Conservation (phyloP, 92 coral and sea anemone genomes). For the Epizoanthus illoricatus region DNA sequence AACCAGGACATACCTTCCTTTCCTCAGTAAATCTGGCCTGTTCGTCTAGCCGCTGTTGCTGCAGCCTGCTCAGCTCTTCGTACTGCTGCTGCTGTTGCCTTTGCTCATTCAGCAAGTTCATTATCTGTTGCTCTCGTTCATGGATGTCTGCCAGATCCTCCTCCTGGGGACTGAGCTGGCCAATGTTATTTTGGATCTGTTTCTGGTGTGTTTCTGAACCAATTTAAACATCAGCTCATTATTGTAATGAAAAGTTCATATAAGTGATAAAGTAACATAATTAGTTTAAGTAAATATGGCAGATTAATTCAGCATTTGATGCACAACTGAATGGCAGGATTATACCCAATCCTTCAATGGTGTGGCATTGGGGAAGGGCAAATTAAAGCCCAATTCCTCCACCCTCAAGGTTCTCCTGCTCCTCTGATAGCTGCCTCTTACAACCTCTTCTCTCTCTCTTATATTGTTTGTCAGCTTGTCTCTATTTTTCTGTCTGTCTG, state of each 20-base stretch:
- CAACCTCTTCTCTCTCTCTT: no score
- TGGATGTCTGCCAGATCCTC: constrained; percentile 77
- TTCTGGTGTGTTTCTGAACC: constrained; percentile 72
- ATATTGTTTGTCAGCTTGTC: no score
- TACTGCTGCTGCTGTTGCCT: constrained; percentile 64
- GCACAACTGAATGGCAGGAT: no score
- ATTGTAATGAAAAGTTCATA: neutral
- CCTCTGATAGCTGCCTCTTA: no score
- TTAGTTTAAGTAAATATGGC: no score
- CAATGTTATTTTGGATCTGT: constrained; percentile 69
- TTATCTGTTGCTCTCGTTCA: constrained; percentile 71
- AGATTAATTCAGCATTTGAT: no score
- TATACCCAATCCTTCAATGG: no score
- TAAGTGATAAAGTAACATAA: no score
- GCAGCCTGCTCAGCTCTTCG: constrained; percentile 61
- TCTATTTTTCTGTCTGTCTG: no score
- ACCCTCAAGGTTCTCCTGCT: no score
- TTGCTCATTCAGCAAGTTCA: constrained; percentile 74
- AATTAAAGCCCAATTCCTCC: no score
- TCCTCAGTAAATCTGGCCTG: constrained; percentile 75
- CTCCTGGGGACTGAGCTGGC: constrained; percentile 64
- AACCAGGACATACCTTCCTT: constrained; percentile 54
- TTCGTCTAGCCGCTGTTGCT: constrained; percentile 72
- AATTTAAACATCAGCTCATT: neutral
- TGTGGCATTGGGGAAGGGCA: no score